A percentile compares a stretch with the other conserved stretches of the same genome.
phyloP scores from a whole-genome alignment of 2,888 invertebrate species.

The Acleris cristana region DNA sequence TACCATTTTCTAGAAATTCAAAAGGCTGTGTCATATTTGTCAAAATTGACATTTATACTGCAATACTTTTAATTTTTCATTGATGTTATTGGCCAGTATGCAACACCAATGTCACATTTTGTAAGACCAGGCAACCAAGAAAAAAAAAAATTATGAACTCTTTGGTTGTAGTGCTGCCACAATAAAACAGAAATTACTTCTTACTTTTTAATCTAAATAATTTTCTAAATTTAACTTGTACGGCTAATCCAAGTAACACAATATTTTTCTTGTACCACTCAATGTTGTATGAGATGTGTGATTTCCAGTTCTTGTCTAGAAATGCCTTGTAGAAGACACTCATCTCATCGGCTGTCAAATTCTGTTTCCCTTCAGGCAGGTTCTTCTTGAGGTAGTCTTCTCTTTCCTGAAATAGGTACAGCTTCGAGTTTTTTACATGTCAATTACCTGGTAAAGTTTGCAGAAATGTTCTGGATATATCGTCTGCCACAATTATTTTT shows the following conservation, averaged over 20 bases:
- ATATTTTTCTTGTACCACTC: constrained; percentile 93
- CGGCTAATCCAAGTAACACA: constrained; percentile 84
- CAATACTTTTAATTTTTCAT: not conserved
- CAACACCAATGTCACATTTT: not conserved
- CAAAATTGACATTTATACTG: constrained; percentile 41
- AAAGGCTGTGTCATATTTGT: constrained; percentile 46
- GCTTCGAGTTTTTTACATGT: not conserved
- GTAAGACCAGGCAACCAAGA: no score
- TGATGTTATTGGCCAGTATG: not conserved
- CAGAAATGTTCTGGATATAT: no score
- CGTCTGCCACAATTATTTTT: no score
- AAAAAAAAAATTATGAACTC: no score
- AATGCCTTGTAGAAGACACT: constrained; percentile 94
- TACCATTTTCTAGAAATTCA: constrained; percentile 50
- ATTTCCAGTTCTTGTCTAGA: constrained; percentile 91
- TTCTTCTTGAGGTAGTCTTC: constrained; percentile 82
- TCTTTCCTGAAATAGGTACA: constrained; percentile 76
- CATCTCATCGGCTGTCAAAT: constrained; percentile 91
- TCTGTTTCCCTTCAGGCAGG: constrained; percentile 75
- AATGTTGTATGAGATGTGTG: constrained; percentile 90
- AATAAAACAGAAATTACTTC: constrained; percentile 37
- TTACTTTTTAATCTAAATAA: constrained; percentile 63
- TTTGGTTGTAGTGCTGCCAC: not conserved
- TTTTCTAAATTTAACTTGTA: constrained; percentile 82
- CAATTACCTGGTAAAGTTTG: no score